Conservation (phyloP, 2,888 invertebrate genomes). For the Nemurella pictetii region DNA sequence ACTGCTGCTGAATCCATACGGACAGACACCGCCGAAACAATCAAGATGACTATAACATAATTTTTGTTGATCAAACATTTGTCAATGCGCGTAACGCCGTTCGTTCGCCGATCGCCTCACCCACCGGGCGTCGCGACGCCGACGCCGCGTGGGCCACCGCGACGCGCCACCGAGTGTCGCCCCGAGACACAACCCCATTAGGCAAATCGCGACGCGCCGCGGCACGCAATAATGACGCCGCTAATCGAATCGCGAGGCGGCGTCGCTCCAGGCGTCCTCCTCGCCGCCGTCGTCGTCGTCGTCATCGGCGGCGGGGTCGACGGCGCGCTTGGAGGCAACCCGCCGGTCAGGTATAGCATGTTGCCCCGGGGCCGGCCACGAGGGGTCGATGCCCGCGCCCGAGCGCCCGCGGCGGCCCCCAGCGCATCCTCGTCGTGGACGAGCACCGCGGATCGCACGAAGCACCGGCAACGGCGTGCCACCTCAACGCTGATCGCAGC, state of each 20-base stretch:
- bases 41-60: too few relatives aligned
- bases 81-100: too few relatives aligned
- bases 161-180: background rate
- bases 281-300: conserved; percentile 7
- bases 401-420: background rate
- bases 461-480: too few relatives aligned
- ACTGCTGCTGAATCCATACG: too few relatives aligned
- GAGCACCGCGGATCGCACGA: background rate
- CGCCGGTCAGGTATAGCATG: background rate
- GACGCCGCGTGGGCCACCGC: background rate
- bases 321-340: background rate
- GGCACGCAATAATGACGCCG: background rate
- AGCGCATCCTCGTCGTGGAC: background rate
- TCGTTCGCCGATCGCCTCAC: too few relatives aligned
- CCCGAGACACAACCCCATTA: background rate
- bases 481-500: too few relatives aligned
- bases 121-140: background rate
- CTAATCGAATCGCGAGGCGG: background rate
- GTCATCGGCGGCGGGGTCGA: conserved; percentile 5
- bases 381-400: background rate
- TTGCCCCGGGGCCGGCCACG: background rate
- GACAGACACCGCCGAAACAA: too few relatives aligned
- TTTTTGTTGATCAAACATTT: too few relatives aligned
- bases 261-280: background rate
- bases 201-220: background rate